Evolutionary conservation across 2,113 vertebrate species (phyloP), one percentile per base, ranked within the genome.

Genomic region (Cariama cristata): DNA sequence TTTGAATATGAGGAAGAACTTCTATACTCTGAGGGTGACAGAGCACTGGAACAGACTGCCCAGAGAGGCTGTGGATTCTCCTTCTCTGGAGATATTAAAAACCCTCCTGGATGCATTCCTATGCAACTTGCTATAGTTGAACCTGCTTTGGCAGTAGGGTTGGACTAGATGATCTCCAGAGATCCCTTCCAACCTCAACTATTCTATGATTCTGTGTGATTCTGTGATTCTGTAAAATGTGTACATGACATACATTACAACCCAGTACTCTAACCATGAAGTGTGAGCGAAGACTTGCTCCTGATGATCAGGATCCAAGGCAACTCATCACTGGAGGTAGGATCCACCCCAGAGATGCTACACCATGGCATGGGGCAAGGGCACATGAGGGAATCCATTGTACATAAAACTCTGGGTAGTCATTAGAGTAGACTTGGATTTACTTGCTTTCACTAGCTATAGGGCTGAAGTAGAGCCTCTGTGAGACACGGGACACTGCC

Each of bases 361-460:
- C 16, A 42, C 8, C 18, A 30, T 72, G 8, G 11, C 22, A 17
- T 44, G 8, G 9, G 11, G 3, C 5, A 67, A 81, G 4, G 7
- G 16, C 13, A 32, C 9, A 42, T 0, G 1, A 4, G 18, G 11
- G 32, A 74, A 79, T 53, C 5, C 5, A 53, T 45, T 4, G 2
- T 14, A 26, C 5, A 2, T 49, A 14, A 22, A 62, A 53, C 4
- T 50, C n/a, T 74, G 28, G 6, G 5, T 30, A 53, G 27, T 33
- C 19, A 40, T 68, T 38, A n/a, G 3, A 27, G 8, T 24, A 79
- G 30, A 33, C 38, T 45, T 62, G 11, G 6, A 14, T 32, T 64
- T 77, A 14, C 5, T 59, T 75, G 10, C 9, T 62, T 5, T 79
- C 11, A 24, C 12, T 71, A 15, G 4, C 3, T 40, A 6, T 16